Evolutionary conservation across 1,140 invertebrate species (phyloP), one percentile per base, ranked within the genome.

Genomic region (Ips typographus): DNA sequence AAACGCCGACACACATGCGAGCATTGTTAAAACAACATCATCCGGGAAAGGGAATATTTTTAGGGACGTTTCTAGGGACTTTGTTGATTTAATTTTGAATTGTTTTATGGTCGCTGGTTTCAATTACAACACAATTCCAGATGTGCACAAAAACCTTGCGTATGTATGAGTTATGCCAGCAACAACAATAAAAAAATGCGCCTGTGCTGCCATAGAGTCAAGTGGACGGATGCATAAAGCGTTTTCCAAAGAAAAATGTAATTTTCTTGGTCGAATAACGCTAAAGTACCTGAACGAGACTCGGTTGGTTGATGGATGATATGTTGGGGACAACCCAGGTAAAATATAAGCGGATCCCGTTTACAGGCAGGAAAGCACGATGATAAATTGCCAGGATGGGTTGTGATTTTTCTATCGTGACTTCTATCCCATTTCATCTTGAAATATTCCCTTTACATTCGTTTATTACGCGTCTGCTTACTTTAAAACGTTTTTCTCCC

Each of bases 321-420:
- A 56, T 56, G 61, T 63, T 56, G 38, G 52, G 53, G 63, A 65
- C 51, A 65, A 40, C 39, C 51, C 39, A 65, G 52, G 63, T 65
- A 65, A 65, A 65, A 65, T 65, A 65, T 65, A 65, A 65, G 63
- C 63, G 63, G 63, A 65, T 65, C 63, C 51, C 40, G 56, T 65
- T 65, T 65, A 49, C 56, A 65, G 63, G 53, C 51, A 56, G 63
- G 52, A 56, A 44, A 56, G 63, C 8, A 51, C 8, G 63, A 65
- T 65, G 63, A 65, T 65, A 65, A 65, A 65, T 65, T 65, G 56
- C 63, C 42, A 52, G 52, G 49, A 65, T 38, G 63, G 53, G 63
- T 56, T 65, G 49, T 55, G 63, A 65, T 56, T 65, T 56, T 65
- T 65, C 53, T 42, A 65, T 65, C 53, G 52, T 63, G 61, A 63